Evolutionary conservation across 2,888 invertebrate genomes (phyloP).

Genomic region (Parnassius glacialis): DNA sequence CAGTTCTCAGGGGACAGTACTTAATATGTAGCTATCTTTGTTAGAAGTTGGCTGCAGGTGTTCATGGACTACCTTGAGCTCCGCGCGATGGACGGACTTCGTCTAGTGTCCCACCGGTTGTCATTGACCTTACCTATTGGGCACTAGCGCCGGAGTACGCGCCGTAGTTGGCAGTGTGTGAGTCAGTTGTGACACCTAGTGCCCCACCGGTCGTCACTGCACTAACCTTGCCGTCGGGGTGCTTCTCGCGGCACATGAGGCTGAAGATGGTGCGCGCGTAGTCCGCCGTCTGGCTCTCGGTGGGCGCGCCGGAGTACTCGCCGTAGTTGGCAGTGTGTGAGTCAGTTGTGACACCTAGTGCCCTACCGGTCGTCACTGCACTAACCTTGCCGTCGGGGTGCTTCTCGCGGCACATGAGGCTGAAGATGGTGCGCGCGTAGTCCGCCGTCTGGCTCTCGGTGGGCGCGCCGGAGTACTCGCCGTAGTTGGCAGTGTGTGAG

Average conservation of each 20-base stretch:
- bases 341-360: neutral
- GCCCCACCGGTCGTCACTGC: conserved; percentile 13
- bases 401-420: conserved; percentile 94
- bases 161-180: too few species aligned
- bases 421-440: conserved; percentile 98
- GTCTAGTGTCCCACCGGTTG: too few species aligned
- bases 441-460: conserved; percentile 99
- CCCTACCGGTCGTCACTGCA: conserved; percentile 13
- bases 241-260: conserved; percentile 94
- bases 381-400: conserved; percentile 88
- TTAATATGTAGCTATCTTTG: too few species aligned
- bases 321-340: conserved; percentile 92
- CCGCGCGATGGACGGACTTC: too few species aligned
- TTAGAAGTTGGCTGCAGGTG: too few species aligned
- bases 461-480: conserved; percentile 99
- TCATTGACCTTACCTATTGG: too few species aligned
- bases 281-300: conserved; percentile 99
- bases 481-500: conserved; percentile 90
- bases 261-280: conserved; percentile 98
- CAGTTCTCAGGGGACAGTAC: too few species aligned
- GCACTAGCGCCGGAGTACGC: too few species aligned
- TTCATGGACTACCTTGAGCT: too few species aligned
- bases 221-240: conserved; percentile 86
- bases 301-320: conserved; percentile 99
- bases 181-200: neutral